A percentile compares a stretch with the other conserved stretches of the same genome.
These are phyloP conservation scores for Bruchidius siliquastri DNA, from an alignment of 2,888 invertebrate species.

Conservation along the genomic window DNA sequence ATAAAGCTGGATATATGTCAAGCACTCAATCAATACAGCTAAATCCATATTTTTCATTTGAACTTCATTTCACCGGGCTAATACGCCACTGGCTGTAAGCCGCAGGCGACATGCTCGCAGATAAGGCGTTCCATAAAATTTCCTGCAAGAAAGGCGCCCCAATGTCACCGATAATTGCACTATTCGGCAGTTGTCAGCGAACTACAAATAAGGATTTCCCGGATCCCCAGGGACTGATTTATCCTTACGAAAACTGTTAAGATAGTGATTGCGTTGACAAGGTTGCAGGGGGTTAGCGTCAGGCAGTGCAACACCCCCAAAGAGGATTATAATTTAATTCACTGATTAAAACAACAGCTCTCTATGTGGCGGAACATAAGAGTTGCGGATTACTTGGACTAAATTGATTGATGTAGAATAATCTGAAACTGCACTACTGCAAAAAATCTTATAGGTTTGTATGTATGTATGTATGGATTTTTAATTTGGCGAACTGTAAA, in stretches of 20 bases:
- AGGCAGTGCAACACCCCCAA: neutral
- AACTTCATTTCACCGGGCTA: neutral
- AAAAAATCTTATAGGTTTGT: too few species aligned
- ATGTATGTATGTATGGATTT: too few species aligned
- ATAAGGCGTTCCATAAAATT: neutral
- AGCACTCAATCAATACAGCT: too few species aligned
- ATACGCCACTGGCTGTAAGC: neutral
- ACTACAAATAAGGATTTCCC: neutral
- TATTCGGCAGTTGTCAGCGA: neutral
- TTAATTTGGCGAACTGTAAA: too few species aligned
- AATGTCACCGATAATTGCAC: neutral
- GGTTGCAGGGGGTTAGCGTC: neutral
- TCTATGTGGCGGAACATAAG: neutral
- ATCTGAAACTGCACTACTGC: too few species aligned
- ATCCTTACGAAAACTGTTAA: neutral
- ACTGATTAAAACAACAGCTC: neutral
- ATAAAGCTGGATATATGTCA: too few species aligned
- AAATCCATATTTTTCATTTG: too few species aligned
- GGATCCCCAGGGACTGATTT: neutral
- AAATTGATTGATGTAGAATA: neutral
- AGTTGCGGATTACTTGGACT: neutral
- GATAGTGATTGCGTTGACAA: neutral
- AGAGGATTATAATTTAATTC: neutral
- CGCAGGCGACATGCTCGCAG: neutral
- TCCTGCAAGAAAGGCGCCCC: neutral